These are phyloP conservation scores for Eremobia ochroleuca DNA, from an alignment of 2,888 invertebrate genomes.

Conservation along the genomic window DNA sequence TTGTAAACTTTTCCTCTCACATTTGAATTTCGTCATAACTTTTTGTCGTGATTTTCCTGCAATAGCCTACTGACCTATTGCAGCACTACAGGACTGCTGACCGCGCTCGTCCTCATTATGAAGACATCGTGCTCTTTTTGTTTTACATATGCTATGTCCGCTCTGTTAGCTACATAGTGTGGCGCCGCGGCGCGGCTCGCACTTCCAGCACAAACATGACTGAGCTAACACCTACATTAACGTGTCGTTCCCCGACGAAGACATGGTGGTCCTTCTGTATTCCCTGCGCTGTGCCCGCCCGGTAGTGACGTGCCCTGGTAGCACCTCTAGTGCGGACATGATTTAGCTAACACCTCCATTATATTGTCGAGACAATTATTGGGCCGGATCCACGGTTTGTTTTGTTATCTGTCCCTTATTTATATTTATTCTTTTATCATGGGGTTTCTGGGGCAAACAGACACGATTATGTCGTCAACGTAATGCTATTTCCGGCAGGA, in stretches of 20 bases:
- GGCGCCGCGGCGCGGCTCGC: not conserved
- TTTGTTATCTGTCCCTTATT: constrained; percentile 32
- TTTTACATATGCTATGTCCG: not conserved
- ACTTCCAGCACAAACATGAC: constrained; percentile 30
- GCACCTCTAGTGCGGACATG: constrained; percentile 41
- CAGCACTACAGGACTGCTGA: too few relatives aligned
- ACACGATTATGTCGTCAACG: constrained; percentile 7
- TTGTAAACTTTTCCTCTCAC: not conserved
- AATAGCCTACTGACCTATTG: too few relatives aligned
- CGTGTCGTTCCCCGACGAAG: not conserved
- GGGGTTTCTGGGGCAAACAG: constrained; percentile 7
- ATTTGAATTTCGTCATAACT: not conserved
- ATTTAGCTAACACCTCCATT: constrained; percentile 53
- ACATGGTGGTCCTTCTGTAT: not conserved
- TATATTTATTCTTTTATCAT: constrained; percentile 26
- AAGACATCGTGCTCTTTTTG: not conserved
- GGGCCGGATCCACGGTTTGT: constrained; percentile 23
- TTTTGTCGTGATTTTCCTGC: not conserved
- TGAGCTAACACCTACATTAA: constrained; percentile 33
- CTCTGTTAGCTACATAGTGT: not conserved
- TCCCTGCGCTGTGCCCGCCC: not conserved
- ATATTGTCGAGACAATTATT: constrained; percentile 40
- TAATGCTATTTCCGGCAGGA: not conserved
- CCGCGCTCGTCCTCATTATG: too few relatives aligned
- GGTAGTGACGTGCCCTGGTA: constrained; percentile 19